Evolutionary conservation across 2,113 vertebrate species (phyloP), one percentile per base, ranked within the genome.

Genomic region (Pao palembangensis): DNA sequence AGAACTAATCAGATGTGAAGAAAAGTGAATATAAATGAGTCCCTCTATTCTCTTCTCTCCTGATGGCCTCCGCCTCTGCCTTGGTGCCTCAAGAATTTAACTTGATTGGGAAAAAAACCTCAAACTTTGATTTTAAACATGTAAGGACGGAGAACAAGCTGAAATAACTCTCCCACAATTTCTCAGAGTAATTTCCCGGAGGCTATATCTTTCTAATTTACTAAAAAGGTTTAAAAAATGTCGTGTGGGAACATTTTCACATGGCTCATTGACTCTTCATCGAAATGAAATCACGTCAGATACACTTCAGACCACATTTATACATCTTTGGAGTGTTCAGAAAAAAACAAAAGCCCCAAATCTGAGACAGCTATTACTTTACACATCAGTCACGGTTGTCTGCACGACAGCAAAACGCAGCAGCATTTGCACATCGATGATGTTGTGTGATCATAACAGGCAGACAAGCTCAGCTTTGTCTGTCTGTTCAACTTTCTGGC

Each of bases 21-120:
- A 69, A 53, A 69, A 49, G 20, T 59, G 71, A 75, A 60, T 75
- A 66, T 66, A 66, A 75, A 86, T 71, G 51, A 63, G 62, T 54
- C 44, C 20, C 38, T 54, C 50, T 15, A 23, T 25, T 69, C 34
- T 38, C 10, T 12, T 12, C 15, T 47, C 44, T n/a, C 44, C 15
- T n/a, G 15, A 16, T n/a, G n/a, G 44, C 14, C 44, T 47, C 44
- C 44, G 4, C 44, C 44, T 13, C 44, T 12, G 16, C 44, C 17
- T 11, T 13, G 1, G 6, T 47, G n/a, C 44, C 17, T 51, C 59
- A 8, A 11, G 34, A 12, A 38, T 38, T 38, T 38, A 38, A 38
- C 34, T 38, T 38, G 34, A 38, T 38, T 38, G 10, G 34, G 1
- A 38, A 38, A 38, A 38, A 38, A 38, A 11, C 8, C 34, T 12